Evolutionary conservation across 2,113 vertebrate species (phyloP).

Genomic region (Hydrolagus affinis): DNA sequence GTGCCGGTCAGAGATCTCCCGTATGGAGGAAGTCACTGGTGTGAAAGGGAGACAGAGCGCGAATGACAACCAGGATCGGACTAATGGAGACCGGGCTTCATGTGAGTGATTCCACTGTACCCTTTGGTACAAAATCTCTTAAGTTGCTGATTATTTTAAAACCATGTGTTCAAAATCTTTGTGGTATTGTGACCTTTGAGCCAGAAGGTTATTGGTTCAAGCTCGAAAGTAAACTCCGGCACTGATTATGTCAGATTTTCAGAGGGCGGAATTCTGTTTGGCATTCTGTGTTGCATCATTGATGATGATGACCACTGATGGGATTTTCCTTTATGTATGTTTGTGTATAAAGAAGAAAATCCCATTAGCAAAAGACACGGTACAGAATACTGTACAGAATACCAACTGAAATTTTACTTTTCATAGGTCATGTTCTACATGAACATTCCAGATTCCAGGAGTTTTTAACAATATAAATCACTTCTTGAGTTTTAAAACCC

Average conservation of each 20-base stretch:
- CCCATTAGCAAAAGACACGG: too few species aligned
- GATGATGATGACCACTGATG: too few species aligned
- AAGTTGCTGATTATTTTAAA: slow-evolving; percentile 11
- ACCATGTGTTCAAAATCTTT: neutral
- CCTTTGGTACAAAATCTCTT: neutral
- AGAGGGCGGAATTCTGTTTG: neutral
- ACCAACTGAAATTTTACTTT: too few species aligned
- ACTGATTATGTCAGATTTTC: neutral
- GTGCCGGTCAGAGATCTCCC: slow-evolving; percentile 86
- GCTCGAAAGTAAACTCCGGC: too few species aligned
- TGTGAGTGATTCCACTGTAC: slow-evolving; percentile 65
- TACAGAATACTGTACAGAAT: too few species aligned
- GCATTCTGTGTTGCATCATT: neutral
- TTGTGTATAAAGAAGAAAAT: too few species aligned
- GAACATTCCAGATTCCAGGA: too few species aligned
- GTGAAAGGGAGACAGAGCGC: slow-evolving; percentile 69
- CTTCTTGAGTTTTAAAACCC: too few species aligned
- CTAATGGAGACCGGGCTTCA: slow-evolving; percentile 87
- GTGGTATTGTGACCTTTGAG: neutral
- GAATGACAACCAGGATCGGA: slow-evolving; percentile 74
- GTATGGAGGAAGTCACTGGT: slow-evolving; percentile 81
- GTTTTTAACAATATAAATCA: too few species aligned
- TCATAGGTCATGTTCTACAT: too few species aligned
- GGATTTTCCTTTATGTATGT: too few species aligned
- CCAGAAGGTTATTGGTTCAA: too few species aligned